Base-by-base conservation (phyloP, 1,140 invertebrate species). In the Hesperophylax magnus region DNA sequence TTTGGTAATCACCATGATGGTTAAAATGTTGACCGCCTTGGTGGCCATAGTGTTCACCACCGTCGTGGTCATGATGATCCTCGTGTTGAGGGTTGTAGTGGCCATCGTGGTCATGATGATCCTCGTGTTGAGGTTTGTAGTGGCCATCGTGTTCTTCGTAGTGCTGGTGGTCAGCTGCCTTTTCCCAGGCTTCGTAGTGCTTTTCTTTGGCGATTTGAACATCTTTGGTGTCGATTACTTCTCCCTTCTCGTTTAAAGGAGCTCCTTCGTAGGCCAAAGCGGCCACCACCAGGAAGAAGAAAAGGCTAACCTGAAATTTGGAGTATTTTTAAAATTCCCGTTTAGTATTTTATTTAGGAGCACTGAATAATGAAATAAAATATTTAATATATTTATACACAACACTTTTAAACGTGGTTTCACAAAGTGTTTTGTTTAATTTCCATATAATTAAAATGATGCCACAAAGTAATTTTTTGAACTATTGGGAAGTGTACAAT, bases 161-260 rank as follows among this genome's bases (percentile, higher is more conserved):
- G 27, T 27, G 27, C 6, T 71, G n/a, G 0, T 65, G 24, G 24
- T 52, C 3, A 15, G 47, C 24, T 5, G 89, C 90, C 24, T 61
- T 52, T 6, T 76, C 67, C 24, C 61, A 24, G n/a, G 82, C 79
- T 54, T 86, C 79, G 20, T 89, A 84, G 83, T 90, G 89, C 6
- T 88, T 86, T 24, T 88, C 87, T 52, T 89, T 87, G 18, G 88
- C 89, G 71, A 89, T 87, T 15, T 88, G 89, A 71, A 90, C 89
- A 81, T 90, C 88, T 76, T 88, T 87, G 18, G 89, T 90, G 86
- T 90, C 89, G 80, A 89, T 86, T 85, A 90, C 89, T 85, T 79
- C 34, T n/a, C 78, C 81, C 34, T 82, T 74, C 17, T 69, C 24
- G 17, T 74, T 75, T 3, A 80, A 0, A 1, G 81, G 81, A 14